phyloP scores from a whole-genome alignment of 1,140 invertebrate species.

The Pentalonia nigronervosa region DNA sequence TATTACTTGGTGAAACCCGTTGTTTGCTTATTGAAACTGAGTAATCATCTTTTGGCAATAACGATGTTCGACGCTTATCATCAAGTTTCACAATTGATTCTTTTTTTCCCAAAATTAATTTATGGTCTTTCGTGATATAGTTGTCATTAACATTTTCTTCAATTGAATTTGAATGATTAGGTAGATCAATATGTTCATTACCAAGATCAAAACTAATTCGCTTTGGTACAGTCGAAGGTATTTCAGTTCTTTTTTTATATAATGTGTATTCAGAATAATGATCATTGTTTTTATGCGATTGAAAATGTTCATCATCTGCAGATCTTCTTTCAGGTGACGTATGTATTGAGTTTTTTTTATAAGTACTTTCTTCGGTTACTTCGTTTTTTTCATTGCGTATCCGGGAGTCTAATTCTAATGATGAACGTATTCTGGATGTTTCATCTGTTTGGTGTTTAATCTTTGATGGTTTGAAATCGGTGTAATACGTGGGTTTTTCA shows the following conservation, averaged over 20 bases:
- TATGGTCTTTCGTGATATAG: neutral
- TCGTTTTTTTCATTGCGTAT: neutral
- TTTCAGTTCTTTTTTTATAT: neutral
- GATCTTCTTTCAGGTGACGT: neutral
- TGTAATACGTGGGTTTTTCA: neutral
- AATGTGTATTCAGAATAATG: neutral
- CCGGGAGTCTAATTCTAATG: neutral
- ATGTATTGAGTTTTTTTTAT: neutral
- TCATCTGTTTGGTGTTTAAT: neutral
- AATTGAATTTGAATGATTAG: neutral
- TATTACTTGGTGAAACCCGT: neutral
- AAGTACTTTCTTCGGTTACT: neutral
- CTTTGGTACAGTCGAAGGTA: neutral
- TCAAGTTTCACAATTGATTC: neutral
- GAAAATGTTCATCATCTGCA: neutral
- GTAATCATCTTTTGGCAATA: neutral
- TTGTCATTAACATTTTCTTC: neutral
- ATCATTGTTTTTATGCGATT: neutral
- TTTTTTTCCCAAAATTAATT: neutral
- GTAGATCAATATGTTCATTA: neutral
- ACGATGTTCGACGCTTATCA: slow-evolving; percentile 8
- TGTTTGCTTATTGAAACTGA: neutral
- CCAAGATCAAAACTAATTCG: slow-evolving; percentile 47
- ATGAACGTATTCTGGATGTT: neutral
- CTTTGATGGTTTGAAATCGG: neutral